Conservation (phyloP, 2,113 vertebrate genomes). For the Brachirus orientalis region DNA sequence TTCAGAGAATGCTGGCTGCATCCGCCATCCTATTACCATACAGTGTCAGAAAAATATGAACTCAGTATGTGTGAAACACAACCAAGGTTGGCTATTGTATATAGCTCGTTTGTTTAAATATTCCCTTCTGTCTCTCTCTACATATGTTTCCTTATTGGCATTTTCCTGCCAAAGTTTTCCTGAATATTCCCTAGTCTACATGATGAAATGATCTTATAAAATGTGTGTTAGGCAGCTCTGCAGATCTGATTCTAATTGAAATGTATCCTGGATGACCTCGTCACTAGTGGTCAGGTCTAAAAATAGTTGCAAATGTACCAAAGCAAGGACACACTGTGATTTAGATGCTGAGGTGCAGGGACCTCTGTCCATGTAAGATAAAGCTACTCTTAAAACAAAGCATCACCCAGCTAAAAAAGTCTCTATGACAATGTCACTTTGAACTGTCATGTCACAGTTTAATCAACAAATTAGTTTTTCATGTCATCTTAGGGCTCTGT, state of each 20-base stretch:
- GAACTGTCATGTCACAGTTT: background rate
- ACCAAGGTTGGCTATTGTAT: constrained; percentile 48
- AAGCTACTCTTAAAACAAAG: background rate
- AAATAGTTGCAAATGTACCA: constrained; percentile 40
- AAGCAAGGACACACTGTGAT: constrained; percentile 39
- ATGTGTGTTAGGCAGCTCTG: no score
- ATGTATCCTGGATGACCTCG: constrained; percentile 46
- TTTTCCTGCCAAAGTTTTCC: constrained; percentile 9
- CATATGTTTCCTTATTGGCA: constrained; percentile 13
- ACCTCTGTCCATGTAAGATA: background rate
- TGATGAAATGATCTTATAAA: no score
- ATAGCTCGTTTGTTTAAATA: constrained; percentile 25
- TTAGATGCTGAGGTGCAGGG: background rate
- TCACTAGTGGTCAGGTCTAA: constrained; percentile 42
- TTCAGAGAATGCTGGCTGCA: constrained; percentile 47
- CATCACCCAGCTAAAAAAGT: background rate
- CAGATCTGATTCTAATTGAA: constrained; percentile 44
- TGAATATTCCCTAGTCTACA: background rate
- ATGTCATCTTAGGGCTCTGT: background rate
- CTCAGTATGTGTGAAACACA: constrained; percentile 49
- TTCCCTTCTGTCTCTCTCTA: constrained; percentile 6
- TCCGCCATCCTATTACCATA: constrained; percentile 42
- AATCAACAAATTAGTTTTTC: background rate
- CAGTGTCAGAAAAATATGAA: constrained; percentile 31
- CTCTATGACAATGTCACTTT: no score